These are phyloP conservation scores for Phoebastria nigripes DNA, from an alignment of 2,797 vertebrate species.

Conservation along the genomic window DNA sequence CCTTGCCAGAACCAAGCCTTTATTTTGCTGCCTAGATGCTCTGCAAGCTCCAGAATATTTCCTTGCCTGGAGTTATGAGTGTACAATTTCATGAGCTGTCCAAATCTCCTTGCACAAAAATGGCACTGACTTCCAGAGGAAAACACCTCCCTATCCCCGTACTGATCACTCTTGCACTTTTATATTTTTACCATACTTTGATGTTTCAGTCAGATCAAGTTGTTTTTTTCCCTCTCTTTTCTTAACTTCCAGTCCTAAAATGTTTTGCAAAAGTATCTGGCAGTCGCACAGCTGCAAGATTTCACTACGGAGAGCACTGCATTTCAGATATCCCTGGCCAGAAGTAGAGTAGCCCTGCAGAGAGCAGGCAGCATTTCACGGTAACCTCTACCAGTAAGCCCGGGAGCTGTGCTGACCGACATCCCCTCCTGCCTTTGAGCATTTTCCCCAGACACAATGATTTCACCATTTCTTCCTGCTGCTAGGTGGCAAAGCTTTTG, in stretches of 20 bases:
- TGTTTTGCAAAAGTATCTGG: not conserved
- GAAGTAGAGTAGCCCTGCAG: not conserved
- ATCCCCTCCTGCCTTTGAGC: not conserved
- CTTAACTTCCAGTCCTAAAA: not conserved
- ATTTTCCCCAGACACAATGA: not conserved
- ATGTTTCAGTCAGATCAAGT: not conserved
- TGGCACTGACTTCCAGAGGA: not conserved
- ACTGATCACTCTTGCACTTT: not conserved
- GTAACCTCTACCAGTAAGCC: not conserved
- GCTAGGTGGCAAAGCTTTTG: not conserved
- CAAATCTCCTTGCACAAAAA: not conserved
- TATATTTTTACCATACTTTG: not conserved
- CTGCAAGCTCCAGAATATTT: not conserved
- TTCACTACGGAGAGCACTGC: not conserved
- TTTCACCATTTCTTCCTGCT: not conserved
- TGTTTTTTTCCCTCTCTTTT: not conserved
- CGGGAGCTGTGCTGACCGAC: accelerated
- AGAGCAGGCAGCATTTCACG: not conserved
- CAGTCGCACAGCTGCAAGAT: not conserved
- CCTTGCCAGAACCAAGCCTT: not conserved
- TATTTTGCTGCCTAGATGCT: not conserved
- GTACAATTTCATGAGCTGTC: not conserved
- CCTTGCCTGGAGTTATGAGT: not conserved
- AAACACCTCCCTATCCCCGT: not conserved
- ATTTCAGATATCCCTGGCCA: not conserved